Percentiles rank a stretch among this genome's conserved stretches.
These are phyloP conservation scores for Muscicapa adusta DNA, from an alignment of 2,113 vertebrate species.

Conservation along the genomic window DNA sequence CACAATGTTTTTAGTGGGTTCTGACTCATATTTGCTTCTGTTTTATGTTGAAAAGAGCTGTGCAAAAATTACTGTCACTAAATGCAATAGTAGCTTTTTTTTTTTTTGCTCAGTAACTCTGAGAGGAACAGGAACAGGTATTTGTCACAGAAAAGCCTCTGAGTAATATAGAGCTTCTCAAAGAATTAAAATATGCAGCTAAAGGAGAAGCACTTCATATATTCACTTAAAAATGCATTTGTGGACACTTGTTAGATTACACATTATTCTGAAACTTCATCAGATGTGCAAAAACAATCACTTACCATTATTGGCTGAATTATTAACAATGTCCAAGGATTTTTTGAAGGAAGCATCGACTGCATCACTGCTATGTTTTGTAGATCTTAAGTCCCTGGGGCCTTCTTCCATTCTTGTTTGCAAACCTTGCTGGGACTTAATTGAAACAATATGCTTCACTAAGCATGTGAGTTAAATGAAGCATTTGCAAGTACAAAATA, in stretches of 20 bases:
- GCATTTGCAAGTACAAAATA: constrained; percentile 9
- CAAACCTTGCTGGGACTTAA: constrained; percentile 52
- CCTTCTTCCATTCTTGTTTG: constrained; percentile 34
- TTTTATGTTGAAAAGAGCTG: not conserved
- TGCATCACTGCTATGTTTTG: not conserved
- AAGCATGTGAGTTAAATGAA: constrained; percentile 10
- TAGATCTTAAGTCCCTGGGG: not conserved
- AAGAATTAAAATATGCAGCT: not conserved
- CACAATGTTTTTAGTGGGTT: not conserved
- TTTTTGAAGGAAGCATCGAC: not conserved
- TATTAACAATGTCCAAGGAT: not conserved
- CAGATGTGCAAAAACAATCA: not conserved
- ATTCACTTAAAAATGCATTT: not conserved
- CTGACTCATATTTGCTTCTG: not conserved
- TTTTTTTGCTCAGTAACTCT: not conserved
- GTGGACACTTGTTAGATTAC: not conserved
- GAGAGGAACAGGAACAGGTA: not conserved
- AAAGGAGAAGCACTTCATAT: not conserved
- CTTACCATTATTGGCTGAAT: constrained; percentile 16
- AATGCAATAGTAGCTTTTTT: not conserved
- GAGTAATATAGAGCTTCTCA: not conserved
- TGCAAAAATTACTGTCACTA: not conserved
- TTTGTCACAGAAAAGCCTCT: not conserved
- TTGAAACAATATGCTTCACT: constrained; percentile 57
- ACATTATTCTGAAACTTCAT: not conserved